phyloP scores from a whole-genome alignment of 2,888 invertebrate species.

The Pseudoips prasinana region DNA sequence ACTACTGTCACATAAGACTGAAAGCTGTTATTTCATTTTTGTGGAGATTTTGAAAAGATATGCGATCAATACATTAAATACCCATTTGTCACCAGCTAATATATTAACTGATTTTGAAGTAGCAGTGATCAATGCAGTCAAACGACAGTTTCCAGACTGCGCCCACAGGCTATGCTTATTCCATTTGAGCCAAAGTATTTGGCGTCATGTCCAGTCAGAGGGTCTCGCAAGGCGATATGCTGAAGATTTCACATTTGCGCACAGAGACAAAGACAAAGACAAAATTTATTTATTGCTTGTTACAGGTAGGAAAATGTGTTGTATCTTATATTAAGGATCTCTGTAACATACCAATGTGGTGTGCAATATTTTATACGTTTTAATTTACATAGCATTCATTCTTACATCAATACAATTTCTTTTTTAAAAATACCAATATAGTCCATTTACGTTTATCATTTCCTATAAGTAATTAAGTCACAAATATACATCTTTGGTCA shows the following conservation, averaged over 20 bases:
- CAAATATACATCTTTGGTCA: no score
- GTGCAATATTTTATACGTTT: no score
- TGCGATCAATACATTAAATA: slow-evolving; percentile 8
- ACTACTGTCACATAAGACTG: slow-evolving; percentile 6
- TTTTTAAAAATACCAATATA: no score
- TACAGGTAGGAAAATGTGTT: no score
- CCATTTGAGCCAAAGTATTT: slow-evolving; percentile 12
- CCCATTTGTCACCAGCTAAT: slow-evolving; percentile 6
- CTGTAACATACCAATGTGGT: no score
- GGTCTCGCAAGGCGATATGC: slow-evolving; percentile 11
- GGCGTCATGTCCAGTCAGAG: slow-evolving; percentile 9
- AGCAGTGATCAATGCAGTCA: slow-evolving; percentile 11
- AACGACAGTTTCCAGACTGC: slow-evolving; percentile 6
- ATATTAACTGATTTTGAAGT: slow-evolving; percentile 11
- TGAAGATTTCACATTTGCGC: slow-evolving; percentile 10
- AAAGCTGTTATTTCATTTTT: slow-evolving; percentile 5
- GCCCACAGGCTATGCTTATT: slow-evolving; percentile 10
- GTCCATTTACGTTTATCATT: no score
- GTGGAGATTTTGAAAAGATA: slow-evolving; percentile 7
- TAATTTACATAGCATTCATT: no score
- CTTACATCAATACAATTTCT: no score
- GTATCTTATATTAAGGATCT: no score
- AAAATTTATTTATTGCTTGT: no score
- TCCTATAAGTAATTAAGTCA: no score
- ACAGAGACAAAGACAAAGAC: no score